Evolutionary conservation across 2,797 vertebrate species (phyloP), one percentile per base, ranked within the genome.

Genomic region (Rhabdomys pumilio): DNA sequence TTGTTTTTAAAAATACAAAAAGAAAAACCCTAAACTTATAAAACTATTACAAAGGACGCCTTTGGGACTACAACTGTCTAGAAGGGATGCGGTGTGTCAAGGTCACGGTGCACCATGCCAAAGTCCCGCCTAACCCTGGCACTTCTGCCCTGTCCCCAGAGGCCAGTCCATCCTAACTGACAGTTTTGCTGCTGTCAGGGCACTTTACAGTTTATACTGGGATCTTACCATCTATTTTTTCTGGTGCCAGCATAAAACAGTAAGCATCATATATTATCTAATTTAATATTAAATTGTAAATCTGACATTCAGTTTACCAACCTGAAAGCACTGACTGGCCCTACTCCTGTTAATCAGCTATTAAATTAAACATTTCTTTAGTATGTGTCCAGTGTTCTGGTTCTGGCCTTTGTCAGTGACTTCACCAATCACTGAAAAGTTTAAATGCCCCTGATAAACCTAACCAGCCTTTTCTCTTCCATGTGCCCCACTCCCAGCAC

Each of bases 331-430:
- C 22, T 44, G 53, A 44, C 1, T 44, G 61, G 41, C 3, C 67
- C 53, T 88, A 67, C 29, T 65, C 41, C 34, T 85, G 12, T 47
- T 55, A 41, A 50, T 29, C 57, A 0, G 47, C 31, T 50, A 34
- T n/a, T 93, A 89, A 44, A 31, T 90, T 83, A 59, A 93, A 55
- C 31, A 75, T 50, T 82, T 96, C 92, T 34, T 26, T 91, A 34
- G 81, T 81, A 10, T 24, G 47, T 26, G 95, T 7, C 50, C n/a
- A 67, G 7, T 26, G 31, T n/a, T 31, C 69, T n/a, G 20, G 34
- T 31, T 26, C 85, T 6, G 7, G 61, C n/a, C 44, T 77, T 83
- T 75, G n/a, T 79, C 53, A 72, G 44, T 26, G 57, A 89, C 81
- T 29, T 55, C 0, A 75, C 19, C 34, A 22, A 12, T 24, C 26